phyloP scores from a whole-genome alignment of 1,140 invertebrate genomes.

The Colletes gigas region DNA sequence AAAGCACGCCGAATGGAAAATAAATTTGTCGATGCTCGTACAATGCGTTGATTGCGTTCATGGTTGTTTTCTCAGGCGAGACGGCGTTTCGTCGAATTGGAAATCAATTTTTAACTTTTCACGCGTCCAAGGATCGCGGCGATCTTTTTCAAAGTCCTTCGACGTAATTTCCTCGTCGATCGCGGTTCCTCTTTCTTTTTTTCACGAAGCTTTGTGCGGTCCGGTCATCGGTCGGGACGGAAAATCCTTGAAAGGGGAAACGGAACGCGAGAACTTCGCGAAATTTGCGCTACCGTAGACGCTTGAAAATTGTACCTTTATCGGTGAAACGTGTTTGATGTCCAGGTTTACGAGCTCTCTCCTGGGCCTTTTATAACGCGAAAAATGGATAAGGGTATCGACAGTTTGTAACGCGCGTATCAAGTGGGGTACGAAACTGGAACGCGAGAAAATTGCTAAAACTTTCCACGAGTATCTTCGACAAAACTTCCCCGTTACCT shows the following conservation, averaged over 20 bases:
- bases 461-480: neutral
- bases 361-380: constrained; percentile 7
- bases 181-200: neutral
- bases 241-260: neutral
- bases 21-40: neutral
- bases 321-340: constrained; percentile 15
- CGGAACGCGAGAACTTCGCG: neutral
- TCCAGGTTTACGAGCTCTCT: neutral
- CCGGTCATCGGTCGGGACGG: neutral
- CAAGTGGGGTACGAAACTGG: constrained; percentile 2
- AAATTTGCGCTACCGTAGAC: neutral
- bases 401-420: constrained; percentile 19
- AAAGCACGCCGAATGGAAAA: neutral
- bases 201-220: neutral
- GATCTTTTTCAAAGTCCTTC: neutral
- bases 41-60: neutral
- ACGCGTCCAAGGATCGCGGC: neutral
- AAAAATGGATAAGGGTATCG: constrained; percentile 24
- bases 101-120: neutral
- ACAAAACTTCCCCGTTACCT: neutral
- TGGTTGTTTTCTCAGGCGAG: neutral
- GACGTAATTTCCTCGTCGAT: neutral
- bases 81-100: no score
- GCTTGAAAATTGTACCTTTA: constrained; percentile 14
- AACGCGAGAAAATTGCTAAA: constrained; percentile 14